phyloP scores from a whole-genome alignment of 2,888 invertebrate species.

The Orthosia cruda region DNA sequence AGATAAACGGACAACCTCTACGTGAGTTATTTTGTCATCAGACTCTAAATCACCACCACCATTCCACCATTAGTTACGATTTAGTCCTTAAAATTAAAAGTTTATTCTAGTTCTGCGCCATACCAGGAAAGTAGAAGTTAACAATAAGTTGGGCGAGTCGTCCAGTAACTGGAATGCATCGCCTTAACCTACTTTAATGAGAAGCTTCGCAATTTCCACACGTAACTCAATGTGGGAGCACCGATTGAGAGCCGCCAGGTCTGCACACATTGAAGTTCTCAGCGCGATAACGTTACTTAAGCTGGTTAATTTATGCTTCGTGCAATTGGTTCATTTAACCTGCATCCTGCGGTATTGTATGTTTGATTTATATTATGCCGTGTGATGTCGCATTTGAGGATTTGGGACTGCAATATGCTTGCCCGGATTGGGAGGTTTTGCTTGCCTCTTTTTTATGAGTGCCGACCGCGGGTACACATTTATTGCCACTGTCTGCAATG shows the following conservation, averaged over 20 bases:
- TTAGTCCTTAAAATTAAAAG: slow-evolving; percentile 13
- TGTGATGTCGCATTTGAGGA: slow-evolving; percentile 6
- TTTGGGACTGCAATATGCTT: slow-evolving; percentile 12
- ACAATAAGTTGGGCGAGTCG: slow-evolving; percentile 45
- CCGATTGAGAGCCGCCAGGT: slow-evolving; percentile 53
- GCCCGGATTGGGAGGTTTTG: not conserved
- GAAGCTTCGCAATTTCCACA: slow-evolving; percentile 59
- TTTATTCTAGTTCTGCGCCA: slow-evolving; percentile 12
- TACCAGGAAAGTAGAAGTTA: slow-evolving; percentile 14
- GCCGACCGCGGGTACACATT: not conserved
- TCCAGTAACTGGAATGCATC: not conserved
- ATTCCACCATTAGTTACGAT: not conserved
- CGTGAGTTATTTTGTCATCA: not conserved
- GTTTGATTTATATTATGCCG: slow-evolving; percentile 32
- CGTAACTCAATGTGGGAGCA: slow-evolving; percentile 54
- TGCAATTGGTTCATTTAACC: slow-evolving; percentile 39
- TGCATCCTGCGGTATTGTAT: slow-evolving; percentile 22
- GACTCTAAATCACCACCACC: not conserved
- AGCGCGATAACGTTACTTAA: slow-evolving; percentile 53
- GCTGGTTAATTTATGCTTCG: slow-evolving; percentile 59
- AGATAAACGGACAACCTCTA: not conserved
- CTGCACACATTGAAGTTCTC: slow-evolving; percentile 59
- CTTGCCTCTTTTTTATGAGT: not conserved
- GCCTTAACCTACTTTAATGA: slow-evolving; percentile 50
- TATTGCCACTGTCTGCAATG: not conserved